phyloP scores from a whole-genome alignment of 2,888 invertebrate genomes.

The Stenichneumon culpator region DNA sequence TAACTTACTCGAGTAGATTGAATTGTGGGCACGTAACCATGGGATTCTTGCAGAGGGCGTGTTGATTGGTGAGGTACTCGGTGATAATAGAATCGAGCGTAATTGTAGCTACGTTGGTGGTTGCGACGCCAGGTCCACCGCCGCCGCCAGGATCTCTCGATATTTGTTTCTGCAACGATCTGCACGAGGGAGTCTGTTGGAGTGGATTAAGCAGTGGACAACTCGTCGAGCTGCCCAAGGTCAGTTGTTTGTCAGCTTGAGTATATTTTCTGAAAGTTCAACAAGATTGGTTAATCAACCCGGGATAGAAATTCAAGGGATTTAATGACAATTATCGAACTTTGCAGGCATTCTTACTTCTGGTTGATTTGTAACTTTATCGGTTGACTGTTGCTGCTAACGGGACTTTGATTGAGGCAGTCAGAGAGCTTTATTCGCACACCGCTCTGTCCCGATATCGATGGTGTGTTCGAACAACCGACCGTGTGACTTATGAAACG shows the following conservation, averaged over 20 bases:
- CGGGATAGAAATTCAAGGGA: not conserved
- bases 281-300: not conserved
- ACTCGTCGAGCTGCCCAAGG: slow-evolving; percentile 67
- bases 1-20: slow-evolving; percentile 93
- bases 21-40: slow-evolving; percentile 99
- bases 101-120: slow-evolving; percentile 85
- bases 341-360: slow-evolving; percentile 73
- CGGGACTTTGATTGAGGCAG: slow-evolving; percentile 77
- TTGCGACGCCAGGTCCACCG: slow-evolving; percentile 78
- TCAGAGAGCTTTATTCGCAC: slow-evolving; percentile 81
- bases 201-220: slow-evolving; percentile 63
- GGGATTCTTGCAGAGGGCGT: slow-evolving; percentile 98
- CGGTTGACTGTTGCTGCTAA: slow-evolving; percentile 77
- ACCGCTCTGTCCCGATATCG: slow-evolving; percentile 75
- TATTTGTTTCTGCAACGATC: slow-evolving; percentile 87
- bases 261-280: slow-evolving; percentile 74
- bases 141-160: slow-evolving; percentile 82
- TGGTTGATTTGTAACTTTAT: slow-evolving; percentile 82
- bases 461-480: slow-evolving; percentile 74
- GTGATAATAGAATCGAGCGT: slow-evolving; percentile 97
- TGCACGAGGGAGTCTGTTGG: slow-evolving; percentile 81
- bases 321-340: not conserved
- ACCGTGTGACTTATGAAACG: slow-evolving; percentile 81
- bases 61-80: slow-evolving; percentile 98
- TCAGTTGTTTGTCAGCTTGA: slow-evolving; percentile 76